Conservation (phyloP, 1,140 invertebrate genomes). For the Arctopsyche grandis region DNA sequence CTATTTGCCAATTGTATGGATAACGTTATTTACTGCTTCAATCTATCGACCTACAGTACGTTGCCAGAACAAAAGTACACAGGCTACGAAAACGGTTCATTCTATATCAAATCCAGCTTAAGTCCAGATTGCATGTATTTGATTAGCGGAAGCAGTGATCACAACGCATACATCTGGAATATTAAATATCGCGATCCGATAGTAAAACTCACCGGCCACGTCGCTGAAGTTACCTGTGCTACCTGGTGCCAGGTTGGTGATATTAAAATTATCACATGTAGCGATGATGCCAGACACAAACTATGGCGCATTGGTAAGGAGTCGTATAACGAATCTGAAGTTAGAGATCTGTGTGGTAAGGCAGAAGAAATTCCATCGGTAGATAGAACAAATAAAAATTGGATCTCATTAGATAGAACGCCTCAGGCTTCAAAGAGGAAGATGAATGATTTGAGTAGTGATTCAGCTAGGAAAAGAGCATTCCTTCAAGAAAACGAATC, state of each 20-base stretch:
- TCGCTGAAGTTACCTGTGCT: conserved; percentile 85
- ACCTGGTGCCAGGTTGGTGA: conserved; percentile 74
- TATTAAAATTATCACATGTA: conserved; percentile 78
- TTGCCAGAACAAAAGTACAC: conserved; percentile 71
- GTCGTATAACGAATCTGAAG: conserved; percentile 63
- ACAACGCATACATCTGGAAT: conserved; percentile 87
- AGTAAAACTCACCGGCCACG: conserved; percentile 76
- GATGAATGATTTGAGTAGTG: background rate
- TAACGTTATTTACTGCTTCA: conserved; percentile 85
- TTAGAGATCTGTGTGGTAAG: conserved; percentile 64
- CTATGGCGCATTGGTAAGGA: conserved; percentile 78
- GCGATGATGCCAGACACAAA: conserved; percentile 80
- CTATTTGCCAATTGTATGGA: conserved; percentile 90
- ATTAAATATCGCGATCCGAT: conserved; percentile 72
- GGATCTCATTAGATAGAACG: conserved; percentile 63
- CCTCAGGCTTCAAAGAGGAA: conserved; percentile 64
- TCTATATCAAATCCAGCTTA: conserved; percentile 84
- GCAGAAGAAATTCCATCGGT: conserved; percentile 64
- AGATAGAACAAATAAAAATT: conserved; percentile 55
- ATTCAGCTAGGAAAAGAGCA: conserved; percentile 36
- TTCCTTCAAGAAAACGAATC: background rate
- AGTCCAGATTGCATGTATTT: conserved; percentile 83
- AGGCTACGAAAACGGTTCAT: conserved; percentile 80
- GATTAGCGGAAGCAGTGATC: conserved; percentile 85
- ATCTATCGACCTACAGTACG: conserved; percentile 76